Evolutionary conservation across 2,797 vertebrate species (phyloP), one percentile per base, ranked within the genome.

Genomic region (Perodicticus potto): DNA sequence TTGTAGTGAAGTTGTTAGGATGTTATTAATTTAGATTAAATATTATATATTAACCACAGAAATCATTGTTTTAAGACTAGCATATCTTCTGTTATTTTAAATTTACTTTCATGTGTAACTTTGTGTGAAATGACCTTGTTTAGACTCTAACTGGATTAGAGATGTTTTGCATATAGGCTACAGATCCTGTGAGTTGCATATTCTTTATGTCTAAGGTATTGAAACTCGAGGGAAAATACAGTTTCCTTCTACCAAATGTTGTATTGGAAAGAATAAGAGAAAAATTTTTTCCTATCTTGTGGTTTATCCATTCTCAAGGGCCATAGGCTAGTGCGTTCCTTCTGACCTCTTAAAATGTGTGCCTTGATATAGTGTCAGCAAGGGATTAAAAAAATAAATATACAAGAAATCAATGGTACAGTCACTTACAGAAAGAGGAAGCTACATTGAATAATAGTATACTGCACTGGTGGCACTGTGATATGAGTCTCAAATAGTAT

Each of bases 231-330:
- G 81, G 93, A 97, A 97, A 98, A 97, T 96, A 93, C 70, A 82
- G 69, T 95, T 98, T 98, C 98, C 74, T 86, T 97, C 53, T 96
- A 94, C 81, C 94, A 96, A 67, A 98, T 97, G 92, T 97, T 97
- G 89, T 97, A 97, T 97, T 96, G 96, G 90, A 98, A 98, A 69
- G 95, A 94, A 96, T 97, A 92, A 92, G 94, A 95, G 86, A 95
- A 86, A 97, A 96, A 96, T 84, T 93, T 84, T 82, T 97, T 78
- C 74, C 94, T 97, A 32, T 97, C 95, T 87, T 97, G 89, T 91
- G 95, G 5, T 20, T 95, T 95, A 92, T 96, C 74, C 86, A 57
- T 96, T 97, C 96, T 97, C 97, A 96, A 98, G 92, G 89, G 93
- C 86, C 22, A 7, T 83, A 85, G 94, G 92, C 96, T 95, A 74